Evolutionary conservation across 2,113 vertebrate genomes (phyloP).

Genomic region (Alexandromys fortis): DNA sequence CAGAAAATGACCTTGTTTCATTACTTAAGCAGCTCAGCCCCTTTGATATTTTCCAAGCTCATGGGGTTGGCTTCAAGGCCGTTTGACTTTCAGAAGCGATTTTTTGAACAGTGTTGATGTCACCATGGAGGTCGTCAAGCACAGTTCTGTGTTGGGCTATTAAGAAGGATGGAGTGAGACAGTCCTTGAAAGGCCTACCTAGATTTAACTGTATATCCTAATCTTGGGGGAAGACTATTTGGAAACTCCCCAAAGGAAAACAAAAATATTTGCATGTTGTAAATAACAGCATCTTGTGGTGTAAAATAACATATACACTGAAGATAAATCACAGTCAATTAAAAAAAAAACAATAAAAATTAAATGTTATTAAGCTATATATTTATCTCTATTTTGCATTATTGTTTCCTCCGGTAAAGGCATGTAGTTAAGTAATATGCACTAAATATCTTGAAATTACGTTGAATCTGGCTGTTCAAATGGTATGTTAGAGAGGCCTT

Average conservation of each 20-base stretch:
- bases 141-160: neutral
- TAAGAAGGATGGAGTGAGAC: neutral
- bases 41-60: conserved; percentile 63
- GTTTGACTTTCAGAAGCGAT: conserved; percentile 53
- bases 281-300: neutral
- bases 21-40: conserved; percentile 71
- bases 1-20: conserved; percentile 71
- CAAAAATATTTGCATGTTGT: neutral
- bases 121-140: conserved; percentile 23
- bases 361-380: neutral
- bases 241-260: neutral
- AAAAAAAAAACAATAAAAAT: conserved; percentile 32
- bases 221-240: conserved; percentile 19
- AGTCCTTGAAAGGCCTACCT: conserved; percentile 29
- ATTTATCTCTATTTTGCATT: conserved; percentile 18
- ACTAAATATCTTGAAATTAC: conserved; percentile 28
- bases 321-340: conserved; percentile 18
- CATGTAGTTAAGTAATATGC: neutral
- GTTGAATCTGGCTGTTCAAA: neutral
- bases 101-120: conserved; percentile 52
- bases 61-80: conserved; percentile 70
- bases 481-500: neutral
- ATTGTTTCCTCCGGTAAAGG: neutral
- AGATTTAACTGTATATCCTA: neutral
- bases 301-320: neutral